Base-by-base conservation (phyloP, 2,113 vertebrate genomes). In the Forbesichthys agassizii region DNA sequence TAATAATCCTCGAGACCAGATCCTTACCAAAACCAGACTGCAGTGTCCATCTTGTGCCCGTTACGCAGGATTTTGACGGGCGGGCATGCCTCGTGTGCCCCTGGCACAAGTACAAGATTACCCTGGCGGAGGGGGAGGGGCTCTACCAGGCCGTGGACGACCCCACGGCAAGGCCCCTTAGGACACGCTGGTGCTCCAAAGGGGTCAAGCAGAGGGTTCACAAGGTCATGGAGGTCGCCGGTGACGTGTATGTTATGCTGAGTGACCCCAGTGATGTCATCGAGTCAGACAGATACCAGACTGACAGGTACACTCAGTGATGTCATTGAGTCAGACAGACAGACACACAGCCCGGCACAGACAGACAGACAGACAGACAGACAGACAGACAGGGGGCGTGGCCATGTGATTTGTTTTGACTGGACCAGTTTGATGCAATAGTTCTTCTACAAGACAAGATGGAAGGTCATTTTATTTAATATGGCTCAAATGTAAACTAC, bases 51-150 rank as follows among this genome's bases (percentile, higher is more conserved):
- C 12, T 9, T 78, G 13, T 61, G 13, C 8, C 36, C 68, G 9
- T 48, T 20, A 20, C 11, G 66, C 81, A 98, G 95, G 95, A 98
- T 77, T 93, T 97, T 11, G 75, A 92, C 80, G 96, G 96, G 53
- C 89, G 80, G 57, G n/a, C 89, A 0, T 99, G 97, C 63, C 93
- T 99, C 60, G 86, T 96, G 82, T 98, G 96, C 79, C 96, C 96
- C 0, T 99, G 96, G 96, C 97, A 99, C 87, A 95, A 95, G 78
- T 98, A 93, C 81, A 95, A 92, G 91, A 99, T 99, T 81, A 95
- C 94, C 36, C 76, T 99, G 79, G 87, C 90, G 68, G 95, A 94
- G 73, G 97, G 97, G 74, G 96, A 98, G 89, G 94, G 94, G 57
- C 81, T 99, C 9, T 96, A 97, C 77, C 92, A 98, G 87, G 94